Percentiles rank a stretch among this genome's conserved stretches.
Conservation (phyloP, 2,113 vertebrate species). For the Accipiter cooperii region DNA sequence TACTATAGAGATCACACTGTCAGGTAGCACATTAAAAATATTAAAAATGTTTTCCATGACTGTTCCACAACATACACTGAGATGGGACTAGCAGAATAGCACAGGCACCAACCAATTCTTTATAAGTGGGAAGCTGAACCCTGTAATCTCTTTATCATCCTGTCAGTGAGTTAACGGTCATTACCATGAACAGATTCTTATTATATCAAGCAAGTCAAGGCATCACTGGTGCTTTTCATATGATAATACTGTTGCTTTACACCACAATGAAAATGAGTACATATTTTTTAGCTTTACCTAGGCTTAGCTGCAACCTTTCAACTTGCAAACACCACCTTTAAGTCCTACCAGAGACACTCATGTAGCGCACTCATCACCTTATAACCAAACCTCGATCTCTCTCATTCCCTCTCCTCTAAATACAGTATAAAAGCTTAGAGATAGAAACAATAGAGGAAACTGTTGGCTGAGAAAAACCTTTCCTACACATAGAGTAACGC, state of each 20-base stretch:
- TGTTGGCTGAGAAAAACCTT: not conserved
- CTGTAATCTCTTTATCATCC: slow-evolving; percentile 67
- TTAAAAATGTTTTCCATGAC: slow-evolving; percentile 12
- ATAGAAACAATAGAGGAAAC: not conserved
- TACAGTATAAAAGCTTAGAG: not conserved
- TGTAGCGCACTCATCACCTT: not conserved
- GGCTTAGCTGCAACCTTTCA: slow-evolving; percentile 36
- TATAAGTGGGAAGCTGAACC: slow-evolving; percentile 39
- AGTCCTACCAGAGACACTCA: not conserved
- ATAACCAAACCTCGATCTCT: not conserved
- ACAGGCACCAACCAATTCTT: not conserved
- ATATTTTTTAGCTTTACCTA: slow-evolving; percentile 29
- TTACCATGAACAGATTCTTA: slow-evolving; percentile 53
- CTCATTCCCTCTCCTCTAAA: not conserved
- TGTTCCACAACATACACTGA: slow-evolving; percentile 14
- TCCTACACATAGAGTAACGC: not conserved
- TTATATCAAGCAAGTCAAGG: slow-evolving; percentile 51
- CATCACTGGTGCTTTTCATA: slow-evolving; percentile 55
- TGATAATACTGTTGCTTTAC: slow-evolving; percentile 52
- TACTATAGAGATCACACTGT: not conserved
- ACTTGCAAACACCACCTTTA: not conserved
- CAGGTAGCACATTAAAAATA: slow-evolving; percentile 26
- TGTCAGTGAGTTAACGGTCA: slow-evolving; percentile 66
- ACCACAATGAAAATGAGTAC: slow-evolving; percentile 44
- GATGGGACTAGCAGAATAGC: slow-evolving; percentile 2